phyloP scores from a whole-genome alignment of 2,888 invertebrate species.

The Acleris holmiana region DNA sequence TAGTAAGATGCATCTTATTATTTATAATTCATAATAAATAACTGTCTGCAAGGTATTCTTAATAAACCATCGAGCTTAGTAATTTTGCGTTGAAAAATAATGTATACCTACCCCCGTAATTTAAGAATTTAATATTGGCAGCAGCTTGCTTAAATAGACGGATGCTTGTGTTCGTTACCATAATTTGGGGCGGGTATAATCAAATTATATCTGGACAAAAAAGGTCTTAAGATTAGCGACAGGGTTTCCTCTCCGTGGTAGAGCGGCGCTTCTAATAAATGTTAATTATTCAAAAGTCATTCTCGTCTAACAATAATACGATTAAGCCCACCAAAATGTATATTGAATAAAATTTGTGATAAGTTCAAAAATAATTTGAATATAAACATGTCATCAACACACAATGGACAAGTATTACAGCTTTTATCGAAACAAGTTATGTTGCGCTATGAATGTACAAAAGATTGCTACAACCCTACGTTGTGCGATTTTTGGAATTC shows the following conservation, averaged over 20 bases:
- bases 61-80: constrained; percentile 1
- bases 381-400: too few relatives aligned
- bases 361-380: too few relatives aligned
- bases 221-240: constrained; percentile 44
- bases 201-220: constrained; percentile 67
- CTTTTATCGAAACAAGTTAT: neutral
- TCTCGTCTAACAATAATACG: constrained; percentile 11
- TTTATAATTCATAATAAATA: neutral
- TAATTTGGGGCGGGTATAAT: constrained; percentile 65
- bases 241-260: constrained; percentile 45
- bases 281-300: constrained; percentile 54
- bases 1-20: neutral
- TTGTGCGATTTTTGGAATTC: constrained; percentile 77
- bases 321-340: constrained; percentile 2
- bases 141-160: constrained; percentile 72
- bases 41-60: too few relatives aligned
- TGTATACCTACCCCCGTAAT: constrained; percentile 56
- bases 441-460: neutral
- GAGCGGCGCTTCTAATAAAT: constrained; percentile 50
- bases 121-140: constrained; percentile 76
- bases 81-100: constrained; percentile 41
- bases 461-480: constrained; percentile 74
- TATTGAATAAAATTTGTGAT: too few relatives aligned
- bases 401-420: neutral
- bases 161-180: constrained; percentile 67